These are phyloP conservation scores for Gandaritis pyraliata DNA, from an alignment of 2,888 invertebrate species.

Conservation along the genomic window DNA sequence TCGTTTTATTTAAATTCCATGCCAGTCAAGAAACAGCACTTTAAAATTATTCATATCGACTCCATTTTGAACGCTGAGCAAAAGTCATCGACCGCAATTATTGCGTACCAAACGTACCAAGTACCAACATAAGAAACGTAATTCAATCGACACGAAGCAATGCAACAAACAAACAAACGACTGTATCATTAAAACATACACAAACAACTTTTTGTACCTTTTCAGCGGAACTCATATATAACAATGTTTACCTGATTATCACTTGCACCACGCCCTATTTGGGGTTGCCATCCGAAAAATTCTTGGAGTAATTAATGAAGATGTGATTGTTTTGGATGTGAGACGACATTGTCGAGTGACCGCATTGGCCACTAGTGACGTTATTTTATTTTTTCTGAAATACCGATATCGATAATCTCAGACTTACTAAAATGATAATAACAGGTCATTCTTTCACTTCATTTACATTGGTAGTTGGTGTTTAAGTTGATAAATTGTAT, in stretches of 20 bases:
- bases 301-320: slow-evolving; percentile 79
- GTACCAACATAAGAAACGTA: slow-evolving; percentile 12
- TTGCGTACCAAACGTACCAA: neutral
- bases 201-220: slow-evolving; percentile 30
- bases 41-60: neutral
- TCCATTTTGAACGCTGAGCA: neutral
- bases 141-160: slow-evolving; percentile 30
- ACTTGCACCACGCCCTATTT: slow-evolving; percentile 48
- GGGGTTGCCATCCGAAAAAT: slow-evolving; percentile 63
- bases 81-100: slow-evolving; percentile 31
- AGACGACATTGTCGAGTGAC: slow-evolving; percentile 54
- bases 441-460: neutral
- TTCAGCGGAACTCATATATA: slow-evolving; percentile 38
- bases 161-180: slow-evolving; percentile 27
- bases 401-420: slow-evolving; percentile 22
- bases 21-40: too few species aligned
- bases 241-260: slow-evolving; percentile 48
- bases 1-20: too few species aligned
- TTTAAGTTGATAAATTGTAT: too few species aligned
- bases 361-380: slow-evolving; percentile 22
- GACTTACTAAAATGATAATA: neutral
- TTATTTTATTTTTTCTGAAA: neutral
- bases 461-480: too few species aligned
- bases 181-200: slow-evolving; percentile 26
- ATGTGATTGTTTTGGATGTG: slow-evolving; percentile 73